A percentile compares a stretch with the other conserved stretches of the same genome.
These are phyloP conservation scores for Cromileptes altivelis DNA, from an alignment of 2,113 vertebrate genomes.

Conservation along the genomic window DNA sequence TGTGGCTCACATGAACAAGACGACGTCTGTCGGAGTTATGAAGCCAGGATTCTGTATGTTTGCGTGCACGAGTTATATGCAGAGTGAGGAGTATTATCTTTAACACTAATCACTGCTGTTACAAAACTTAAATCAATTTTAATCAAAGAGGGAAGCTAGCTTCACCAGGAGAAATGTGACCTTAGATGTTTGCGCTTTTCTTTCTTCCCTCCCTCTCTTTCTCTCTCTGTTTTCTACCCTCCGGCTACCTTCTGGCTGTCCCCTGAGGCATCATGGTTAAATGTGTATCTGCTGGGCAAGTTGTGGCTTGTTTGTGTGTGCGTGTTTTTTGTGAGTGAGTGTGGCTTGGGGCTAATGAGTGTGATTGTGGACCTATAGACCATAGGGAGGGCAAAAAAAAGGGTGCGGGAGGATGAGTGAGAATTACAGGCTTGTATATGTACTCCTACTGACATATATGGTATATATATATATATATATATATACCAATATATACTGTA, in stretches of 20 bases:
- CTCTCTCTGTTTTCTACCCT: conserved; percentile 66
- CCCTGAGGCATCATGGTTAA: conserved; percentile 75
- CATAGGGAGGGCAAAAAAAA: conserved; percentile 3
- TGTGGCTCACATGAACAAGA: conserved; percentile 42
- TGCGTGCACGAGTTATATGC: not conserved
- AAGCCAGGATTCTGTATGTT: conserved; percentile 19
- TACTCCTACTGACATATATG: not conserved
- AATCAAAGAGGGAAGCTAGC: conserved; percentile 63
- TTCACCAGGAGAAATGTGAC: conserved; percentile 57
- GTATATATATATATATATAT: too few relatives aligned
- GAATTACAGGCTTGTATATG: conserved; percentile 13
- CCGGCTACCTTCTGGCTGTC: conserved; percentile 72
- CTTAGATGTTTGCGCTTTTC: conserved; percentile 71
- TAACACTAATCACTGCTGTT: conserved; percentile 57
- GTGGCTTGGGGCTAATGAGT: conserved; percentile 65
- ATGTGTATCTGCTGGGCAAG: conserved; percentile 73
- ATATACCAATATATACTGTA: not conserved
- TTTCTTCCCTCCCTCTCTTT: conserved; percentile 63
- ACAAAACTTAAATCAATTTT: conserved; percentile 60
- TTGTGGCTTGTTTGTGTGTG: conserved; percentile 65
- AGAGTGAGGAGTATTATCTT: conserved; percentile 28
- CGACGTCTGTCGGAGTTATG: conserved; percentile 46
- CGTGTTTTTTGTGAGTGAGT: conserved; percentile 32
- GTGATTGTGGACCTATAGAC: conserved; percentile 50
- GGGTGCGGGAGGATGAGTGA: conserved; percentile 30